Evolutionary conservation across 2,113 vertebrate genomes (phyloP).

Genomic region (Toxostoma redivivum): DNA sequence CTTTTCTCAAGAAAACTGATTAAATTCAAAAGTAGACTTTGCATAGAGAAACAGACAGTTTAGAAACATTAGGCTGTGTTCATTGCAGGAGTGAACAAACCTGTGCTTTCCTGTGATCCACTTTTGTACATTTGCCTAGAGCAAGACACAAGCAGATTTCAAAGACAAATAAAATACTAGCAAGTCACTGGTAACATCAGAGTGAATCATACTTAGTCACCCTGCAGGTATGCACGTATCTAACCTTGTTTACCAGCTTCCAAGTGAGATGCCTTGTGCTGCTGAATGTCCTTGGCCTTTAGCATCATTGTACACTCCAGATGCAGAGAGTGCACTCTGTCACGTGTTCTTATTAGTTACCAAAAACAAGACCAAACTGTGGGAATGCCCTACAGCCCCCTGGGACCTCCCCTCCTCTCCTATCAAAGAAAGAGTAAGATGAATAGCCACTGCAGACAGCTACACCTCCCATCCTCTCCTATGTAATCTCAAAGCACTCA

Average conservation of each 20-base stretch:
- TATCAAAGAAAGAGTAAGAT: neutral
- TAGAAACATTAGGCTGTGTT: neutral
- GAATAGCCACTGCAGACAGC: neutral
- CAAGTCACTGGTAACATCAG: neutral
- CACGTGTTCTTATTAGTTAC: neutral
- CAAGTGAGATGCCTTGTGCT: neutral
- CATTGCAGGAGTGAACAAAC: neutral
- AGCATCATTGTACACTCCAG: neutral
- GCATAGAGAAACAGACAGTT: neutral
- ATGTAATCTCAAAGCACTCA: neutral
- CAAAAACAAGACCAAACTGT: neutral
- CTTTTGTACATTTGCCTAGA: neutral
- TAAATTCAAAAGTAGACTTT: neutral
- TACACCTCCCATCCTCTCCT: neutral
- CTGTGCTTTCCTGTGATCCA: neutral
- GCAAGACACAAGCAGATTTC: neutral
- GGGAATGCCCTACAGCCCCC: neutral
- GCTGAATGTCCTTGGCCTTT: neutral
- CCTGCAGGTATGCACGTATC: neutral
- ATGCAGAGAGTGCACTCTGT: neutral
- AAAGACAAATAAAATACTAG: neutral
- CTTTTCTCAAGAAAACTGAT: neutral
- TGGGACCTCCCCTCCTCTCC: neutral
- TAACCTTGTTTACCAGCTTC: neutral
- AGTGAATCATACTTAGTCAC: slow-evolving; percentile 11